phyloP scores from a whole-genome alignment of 2,888 invertebrate species.

The Laothoe populi region DNA sequence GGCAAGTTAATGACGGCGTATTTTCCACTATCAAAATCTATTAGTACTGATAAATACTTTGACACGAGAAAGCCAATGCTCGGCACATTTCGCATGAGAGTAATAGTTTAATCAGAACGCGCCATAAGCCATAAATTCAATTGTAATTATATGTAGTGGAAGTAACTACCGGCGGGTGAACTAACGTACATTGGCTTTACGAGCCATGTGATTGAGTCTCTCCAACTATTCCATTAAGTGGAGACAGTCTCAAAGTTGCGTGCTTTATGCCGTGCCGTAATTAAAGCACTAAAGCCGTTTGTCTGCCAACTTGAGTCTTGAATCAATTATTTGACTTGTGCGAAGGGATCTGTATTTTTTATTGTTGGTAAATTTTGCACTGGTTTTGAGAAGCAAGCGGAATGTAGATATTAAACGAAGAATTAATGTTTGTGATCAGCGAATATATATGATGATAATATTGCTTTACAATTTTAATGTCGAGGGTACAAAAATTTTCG shows the following conservation, averaged over 20 bases:
- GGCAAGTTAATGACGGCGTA: background rate
- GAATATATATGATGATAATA: too few relatives aligned
- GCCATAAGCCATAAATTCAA: conserved; percentile 68
- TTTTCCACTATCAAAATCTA: conserved; percentile 33
- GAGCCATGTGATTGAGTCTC: conserved; percentile 67
- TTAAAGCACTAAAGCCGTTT: conserved; percentile 25
- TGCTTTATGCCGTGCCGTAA: conserved; percentile 28
- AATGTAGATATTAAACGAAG: too few relatives aligned
- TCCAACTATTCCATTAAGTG: conserved; percentile 51
- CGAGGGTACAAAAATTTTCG: too few relatives aligned
- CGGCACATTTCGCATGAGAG: conserved; percentile 31
- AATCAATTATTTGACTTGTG: conserved; percentile 5
- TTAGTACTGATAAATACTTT: conserved; percentile 31
- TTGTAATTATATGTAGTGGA: conserved; percentile 84
- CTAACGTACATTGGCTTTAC: conserved; percentile 55
- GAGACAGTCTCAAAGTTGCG: conserved; percentile 27
- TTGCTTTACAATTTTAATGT: too few relatives aligned
- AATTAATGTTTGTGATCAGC: too few relatives aligned
- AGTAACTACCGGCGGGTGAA: conserved; percentile 65
- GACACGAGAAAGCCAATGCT: conserved; percentile 18
- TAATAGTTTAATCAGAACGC: conserved; percentile 41
- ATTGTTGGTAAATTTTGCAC: background rate
- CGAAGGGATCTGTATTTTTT: background rate
- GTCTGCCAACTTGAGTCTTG: conserved; percentile 18
- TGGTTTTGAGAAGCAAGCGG: too few relatives aligned